Evolutionary conservation across 1,140 invertebrate species (phyloP).

Genomic region (Lanistes nyassanus): DNA sequence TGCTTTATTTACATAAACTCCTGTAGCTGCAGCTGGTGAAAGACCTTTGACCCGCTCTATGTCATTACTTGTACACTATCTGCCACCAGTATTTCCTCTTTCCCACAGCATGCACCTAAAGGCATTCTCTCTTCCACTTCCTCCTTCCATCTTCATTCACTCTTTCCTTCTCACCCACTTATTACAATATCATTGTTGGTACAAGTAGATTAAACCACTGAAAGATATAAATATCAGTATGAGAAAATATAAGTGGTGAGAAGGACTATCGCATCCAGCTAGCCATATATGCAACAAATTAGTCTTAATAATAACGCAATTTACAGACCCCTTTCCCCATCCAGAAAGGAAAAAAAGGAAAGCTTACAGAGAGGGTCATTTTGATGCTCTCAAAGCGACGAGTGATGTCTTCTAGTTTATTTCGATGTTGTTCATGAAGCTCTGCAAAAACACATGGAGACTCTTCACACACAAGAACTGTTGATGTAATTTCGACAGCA

Average conservation of each 20-base stretch:
- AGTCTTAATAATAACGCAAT: background rate
- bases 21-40: too few relatives aligned
- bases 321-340: background rate
- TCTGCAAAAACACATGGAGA: conserved; percentile 48
- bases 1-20: too few relatives aligned
- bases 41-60: too few relatives aligned
- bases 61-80: too few relatives aligned
- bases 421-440: conserved; percentile 59
- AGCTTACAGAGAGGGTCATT: conserved; percentile 56
- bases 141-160: background rate
- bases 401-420: conserved; percentile 62
- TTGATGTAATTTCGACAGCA: background rate
- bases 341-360: too few relatives aligned
- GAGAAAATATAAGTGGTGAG: background rate
- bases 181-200: too few relatives aligned
- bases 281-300: background rate
- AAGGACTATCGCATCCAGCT: background rate
- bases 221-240: too few relatives aligned
- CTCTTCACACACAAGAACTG: background rate
- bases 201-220: too few relatives aligned
- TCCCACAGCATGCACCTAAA: background rate
- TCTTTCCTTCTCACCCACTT: background rate
- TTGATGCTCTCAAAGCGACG: conserved; percentile 62
- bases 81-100: background rate
- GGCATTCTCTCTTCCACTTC: background rate